Conservation (phyloP, 2,888 invertebrate genomes). For the Lapara coniferarum region DNA sequence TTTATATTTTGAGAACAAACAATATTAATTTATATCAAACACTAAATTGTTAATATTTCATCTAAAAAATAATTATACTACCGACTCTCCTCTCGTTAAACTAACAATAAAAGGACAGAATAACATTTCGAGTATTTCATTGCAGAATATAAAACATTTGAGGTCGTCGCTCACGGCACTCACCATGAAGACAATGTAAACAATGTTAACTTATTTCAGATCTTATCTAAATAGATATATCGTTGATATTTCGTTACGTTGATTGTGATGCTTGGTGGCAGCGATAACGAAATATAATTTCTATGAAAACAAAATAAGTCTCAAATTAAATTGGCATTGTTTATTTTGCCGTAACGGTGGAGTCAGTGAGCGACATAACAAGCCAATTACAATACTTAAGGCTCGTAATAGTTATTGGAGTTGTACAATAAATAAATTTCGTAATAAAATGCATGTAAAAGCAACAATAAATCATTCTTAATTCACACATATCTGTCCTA, state of each 20-base stretch:
- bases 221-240: no score
- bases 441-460: constrained; percentile 50
- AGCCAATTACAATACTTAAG: constrained; percentile 27
- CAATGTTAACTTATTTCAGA: no score
- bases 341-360: no score
- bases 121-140: constrained; percentile 40
- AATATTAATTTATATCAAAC: neutral
- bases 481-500: constrained; percentile 22
- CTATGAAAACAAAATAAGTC: no score
- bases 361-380: constrained; percentile 23
- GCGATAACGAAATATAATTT: no score
- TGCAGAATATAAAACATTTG: constrained; percentile 29
- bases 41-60: neutral
- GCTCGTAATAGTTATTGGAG: constrained; percentile 10
- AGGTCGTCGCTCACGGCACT: no score
- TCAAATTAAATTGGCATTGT: no score
- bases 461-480: constrained; percentile 35
- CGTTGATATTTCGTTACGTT: no score
- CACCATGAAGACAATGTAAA: no score
- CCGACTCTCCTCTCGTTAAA: neutral
- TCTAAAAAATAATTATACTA: neutral
- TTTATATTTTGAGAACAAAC: neutral
- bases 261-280: no score
- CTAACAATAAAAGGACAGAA: constrained; percentile 45
- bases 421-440: constrained; percentile 31